Evolutionary conservation across 1,140 invertebrate species (phyloP).

Genomic region (Ptiloglossa arizonensis): DNA sequence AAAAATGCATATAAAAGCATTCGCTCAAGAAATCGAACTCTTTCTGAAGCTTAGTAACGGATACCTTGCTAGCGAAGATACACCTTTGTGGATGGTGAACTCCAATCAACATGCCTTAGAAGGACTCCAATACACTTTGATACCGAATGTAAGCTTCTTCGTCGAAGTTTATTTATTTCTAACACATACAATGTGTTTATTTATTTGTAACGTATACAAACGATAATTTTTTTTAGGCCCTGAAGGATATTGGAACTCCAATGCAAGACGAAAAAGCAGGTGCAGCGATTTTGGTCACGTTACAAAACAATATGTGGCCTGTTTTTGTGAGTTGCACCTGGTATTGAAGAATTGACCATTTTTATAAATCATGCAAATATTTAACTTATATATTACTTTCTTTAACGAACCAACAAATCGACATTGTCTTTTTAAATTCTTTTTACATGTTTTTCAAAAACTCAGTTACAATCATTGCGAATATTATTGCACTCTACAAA

Average conservation of each 20-base stretch:
- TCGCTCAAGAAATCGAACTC: conserved; percentile 59
- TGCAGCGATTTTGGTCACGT: conserved; percentile 60
- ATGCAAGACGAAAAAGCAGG: conserved; percentile 65
- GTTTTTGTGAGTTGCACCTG: conserved; percentile 61
- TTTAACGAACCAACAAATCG: no score
- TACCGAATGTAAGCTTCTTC: conserved; percentile 57
- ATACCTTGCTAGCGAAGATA: conserved; percentile 63
- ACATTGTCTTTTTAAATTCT: no score
- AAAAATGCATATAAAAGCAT: conserved; percentile 60
- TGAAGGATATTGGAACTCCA: conserved; percentile 36
- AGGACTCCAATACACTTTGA: conserved; percentile 61
- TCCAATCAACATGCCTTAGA: conserved; percentile 47
- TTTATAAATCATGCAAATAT: no score
- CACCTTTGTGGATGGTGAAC: conserved; percentile 67
- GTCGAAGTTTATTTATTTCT: neutral
- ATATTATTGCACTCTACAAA: neutral
- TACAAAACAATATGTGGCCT: conserved; percentile 47
- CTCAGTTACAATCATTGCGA: no score
- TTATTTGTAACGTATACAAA: no score
- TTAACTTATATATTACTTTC: no score
- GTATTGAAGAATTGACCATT: no score
- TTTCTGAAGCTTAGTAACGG: conserved; percentile 69
- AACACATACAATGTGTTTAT: no score
- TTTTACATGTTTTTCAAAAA: no score
- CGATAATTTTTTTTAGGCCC: conserved; percentile 43